phyloP scores from a whole-genome alignment of 2,797 vertebrate genomes.

The Hylomyscus alleni region DNA sequence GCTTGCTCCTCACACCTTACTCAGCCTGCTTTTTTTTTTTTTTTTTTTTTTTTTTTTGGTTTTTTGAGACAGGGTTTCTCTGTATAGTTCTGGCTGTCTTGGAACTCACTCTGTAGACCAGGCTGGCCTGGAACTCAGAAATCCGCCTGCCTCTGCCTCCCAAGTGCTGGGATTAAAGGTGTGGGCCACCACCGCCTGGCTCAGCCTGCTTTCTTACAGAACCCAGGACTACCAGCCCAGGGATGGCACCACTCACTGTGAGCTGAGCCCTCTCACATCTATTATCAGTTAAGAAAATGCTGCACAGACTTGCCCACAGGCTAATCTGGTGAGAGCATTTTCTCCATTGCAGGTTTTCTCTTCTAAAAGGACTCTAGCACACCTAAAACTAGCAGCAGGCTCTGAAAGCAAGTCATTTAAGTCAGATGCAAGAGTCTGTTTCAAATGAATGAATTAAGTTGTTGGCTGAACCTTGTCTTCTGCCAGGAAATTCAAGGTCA shows the following conservation, averaged over 20 bases:
- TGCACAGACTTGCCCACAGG: not conserved
- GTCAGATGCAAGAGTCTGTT: not conserved
- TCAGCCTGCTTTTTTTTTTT: not conserved
- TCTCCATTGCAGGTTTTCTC: not conserved
- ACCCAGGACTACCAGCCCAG: not conserved
- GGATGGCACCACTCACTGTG: too few relatives aligned
- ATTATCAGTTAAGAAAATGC: too few relatives aligned
- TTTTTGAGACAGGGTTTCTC: too few relatives aligned
- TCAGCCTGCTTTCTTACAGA: not conserved
- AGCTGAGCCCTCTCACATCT: not conserved
- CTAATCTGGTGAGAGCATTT: not conserved
- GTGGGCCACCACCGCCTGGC: too few relatives aligned
- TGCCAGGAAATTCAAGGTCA: not conserved
- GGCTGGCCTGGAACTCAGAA: too few relatives aligned
- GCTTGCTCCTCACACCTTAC: not conserved
- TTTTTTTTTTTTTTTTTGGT: too few relatives aligned
- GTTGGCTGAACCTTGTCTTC: not conserved
- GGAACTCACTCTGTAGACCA: too few relatives aligned
- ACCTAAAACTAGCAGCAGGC: not conserved
- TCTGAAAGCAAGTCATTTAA: constrained; percentile 13
- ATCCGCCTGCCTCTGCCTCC: too few relatives aligned
- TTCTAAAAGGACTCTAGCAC: not conserved
- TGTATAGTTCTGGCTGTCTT: too few relatives aligned
- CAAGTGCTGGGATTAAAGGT: too few relatives aligned
- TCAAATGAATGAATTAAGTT: constrained; percentile 25